A percentile compares a stretch with the other conserved stretches of the same genome.
Conservation (phyloP, 1,140 invertebrate genomes). For the Pararge aegeria region DNA sequence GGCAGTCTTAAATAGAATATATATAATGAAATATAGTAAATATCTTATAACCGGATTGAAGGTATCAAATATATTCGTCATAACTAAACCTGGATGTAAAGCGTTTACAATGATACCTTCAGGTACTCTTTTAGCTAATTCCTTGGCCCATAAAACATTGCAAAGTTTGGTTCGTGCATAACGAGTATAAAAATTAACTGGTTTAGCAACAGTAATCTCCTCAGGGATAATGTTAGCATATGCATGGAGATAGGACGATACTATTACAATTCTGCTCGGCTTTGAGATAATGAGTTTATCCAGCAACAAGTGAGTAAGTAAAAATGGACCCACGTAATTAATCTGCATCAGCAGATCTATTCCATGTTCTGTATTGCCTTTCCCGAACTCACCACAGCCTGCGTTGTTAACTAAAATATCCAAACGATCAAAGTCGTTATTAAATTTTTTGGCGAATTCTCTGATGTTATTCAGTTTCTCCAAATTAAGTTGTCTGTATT, state of each 20-base stretch:
- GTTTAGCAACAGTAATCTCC: slow-evolving; percentile 79
- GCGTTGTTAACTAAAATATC: slow-evolving; percentile 88
- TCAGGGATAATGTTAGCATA: slow-evolving; percentile 81
- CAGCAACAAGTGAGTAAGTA: slow-evolving; percentile 83
- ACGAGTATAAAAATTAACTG: slow-evolving; percentile 64
- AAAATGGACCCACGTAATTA: slow-evolving; percentile 85
- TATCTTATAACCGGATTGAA: not conserved
- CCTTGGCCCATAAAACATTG: slow-evolving; percentile 84
- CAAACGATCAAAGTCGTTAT: slow-evolving; percentile 74
- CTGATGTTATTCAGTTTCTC: slow-evolving; percentile 43
- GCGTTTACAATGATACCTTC: slow-evolving; percentile 64
- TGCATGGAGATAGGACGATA: slow-evolving; percentile 82
- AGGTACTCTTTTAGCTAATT: slow-evolving; percentile 81
- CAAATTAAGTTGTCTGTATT: slow-evolving; percentile 50
- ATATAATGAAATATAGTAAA: slow-evolving; percentile 2
- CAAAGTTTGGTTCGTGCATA: slow-evolving; percentile 87
- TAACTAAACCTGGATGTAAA: slow-evolving; percentile 10
- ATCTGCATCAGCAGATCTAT: slow-evolving; percentile 82
- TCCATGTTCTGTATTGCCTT: slow-evolving; percentile 79
- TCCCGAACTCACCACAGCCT: slow-evolving; percentile 61
- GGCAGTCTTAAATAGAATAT: slow-evolving; percentile 14
- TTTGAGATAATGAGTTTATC: slow-evolving; percentile 71
- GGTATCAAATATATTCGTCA: slow-evolving; percentile 12
- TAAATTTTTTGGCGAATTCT: slow-evolving; percentile 50
- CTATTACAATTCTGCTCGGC: slow-evolving; percentile 84